phyloP scores from a whole-genome alignment of 2,888 invertebrate genomes.

The Aphodius sticticus region DNA sequence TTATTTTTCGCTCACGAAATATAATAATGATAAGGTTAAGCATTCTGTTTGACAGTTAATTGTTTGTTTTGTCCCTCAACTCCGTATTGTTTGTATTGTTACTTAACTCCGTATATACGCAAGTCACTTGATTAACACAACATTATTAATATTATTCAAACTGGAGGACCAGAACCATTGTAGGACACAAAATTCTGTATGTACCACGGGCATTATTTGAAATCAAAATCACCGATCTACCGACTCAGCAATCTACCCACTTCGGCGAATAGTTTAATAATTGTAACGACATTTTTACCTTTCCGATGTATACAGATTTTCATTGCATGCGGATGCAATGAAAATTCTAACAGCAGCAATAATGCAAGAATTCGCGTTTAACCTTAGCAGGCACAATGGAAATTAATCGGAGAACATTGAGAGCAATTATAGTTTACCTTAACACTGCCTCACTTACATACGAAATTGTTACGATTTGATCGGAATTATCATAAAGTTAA shows the following conservation, averaged over 20 bases:
- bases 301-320: neutral
- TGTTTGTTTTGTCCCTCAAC: no score
- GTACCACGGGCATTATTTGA: no score
- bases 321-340: neutral
- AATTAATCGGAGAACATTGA: neutral
- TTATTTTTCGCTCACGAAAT: no score
- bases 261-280: neutral
- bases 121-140: no score
- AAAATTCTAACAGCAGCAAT: neutral
- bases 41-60: no score
- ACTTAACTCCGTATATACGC: no score
- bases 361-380: neutral
- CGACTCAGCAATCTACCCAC: no score
- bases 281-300: neutral
- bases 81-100: no score
- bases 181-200: no score
- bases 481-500: slow-evolving; percentile 4
- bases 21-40: no score
- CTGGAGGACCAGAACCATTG: no score
- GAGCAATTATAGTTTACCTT: neutral
- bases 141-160: no score
- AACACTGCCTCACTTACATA: neutral
- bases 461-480: neutral
- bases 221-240: neutral
- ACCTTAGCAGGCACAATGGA: neutral